These are phyloP conservation scores for Camponotus vicinus DNA, from an alignment of 1,140 invertebrate genomes.

Conservation along the genomic window DNA sequence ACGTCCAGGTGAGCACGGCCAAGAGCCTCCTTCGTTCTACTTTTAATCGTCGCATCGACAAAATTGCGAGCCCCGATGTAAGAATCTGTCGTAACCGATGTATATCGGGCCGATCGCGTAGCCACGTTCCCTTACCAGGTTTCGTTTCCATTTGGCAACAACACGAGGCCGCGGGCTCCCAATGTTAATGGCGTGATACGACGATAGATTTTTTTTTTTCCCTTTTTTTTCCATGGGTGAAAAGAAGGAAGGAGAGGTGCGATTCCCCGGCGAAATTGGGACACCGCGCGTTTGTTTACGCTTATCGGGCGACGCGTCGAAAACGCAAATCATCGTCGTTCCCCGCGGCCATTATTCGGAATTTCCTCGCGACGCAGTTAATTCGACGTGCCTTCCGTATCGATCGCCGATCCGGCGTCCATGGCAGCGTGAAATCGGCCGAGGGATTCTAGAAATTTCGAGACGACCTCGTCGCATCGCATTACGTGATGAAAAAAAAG, in stretches of 20 bases:
- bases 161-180: no score
- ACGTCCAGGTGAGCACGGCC: slow-evolving; percentile 70
- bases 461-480: background rate
- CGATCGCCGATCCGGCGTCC: slow-evolving; percentile 31
- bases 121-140: no score
- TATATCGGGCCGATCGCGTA: no score
- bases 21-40: background rate
- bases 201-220: no score
- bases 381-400: slow-evolving; percentile 2
- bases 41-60: background rate
- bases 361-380: slow-evolving; percentile 39
- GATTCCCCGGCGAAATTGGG: background rate
- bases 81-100: no score
- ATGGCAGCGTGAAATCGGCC: background rate
- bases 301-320: background rate
- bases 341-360: slow-evolving; percentile 23
- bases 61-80: background rate
- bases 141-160: no score
- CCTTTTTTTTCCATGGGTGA: no score
- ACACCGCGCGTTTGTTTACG: background rate
- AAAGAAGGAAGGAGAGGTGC: background rate
- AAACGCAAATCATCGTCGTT: background rate
- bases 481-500: background rate
- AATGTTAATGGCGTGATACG: no score
- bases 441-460: background rate